phyloP scores from a whole-genome alignment of 2,797 vertebrate species.

The Glossophaga mutica region DNA sequence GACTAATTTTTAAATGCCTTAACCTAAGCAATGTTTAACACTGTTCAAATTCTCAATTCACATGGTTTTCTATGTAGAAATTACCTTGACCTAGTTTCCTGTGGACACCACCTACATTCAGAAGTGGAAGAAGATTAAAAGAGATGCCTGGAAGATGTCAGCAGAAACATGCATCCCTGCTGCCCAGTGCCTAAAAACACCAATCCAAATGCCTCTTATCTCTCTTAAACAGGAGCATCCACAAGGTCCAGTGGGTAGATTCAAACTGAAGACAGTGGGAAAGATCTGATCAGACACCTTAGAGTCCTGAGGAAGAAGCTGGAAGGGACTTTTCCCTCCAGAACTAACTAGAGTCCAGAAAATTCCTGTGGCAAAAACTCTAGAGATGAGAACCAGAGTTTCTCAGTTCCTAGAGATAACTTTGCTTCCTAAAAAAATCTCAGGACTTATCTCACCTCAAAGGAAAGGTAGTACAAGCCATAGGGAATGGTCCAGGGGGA shows the following conservation, averaged over 20 bases:
- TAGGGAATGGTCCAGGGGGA: neutral
- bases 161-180: neutral
- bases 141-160: constrained; percentile 1
- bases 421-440: constrained; percentile 18
- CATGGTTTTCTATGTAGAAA: neutral
- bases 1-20: constrained; percentile 35
- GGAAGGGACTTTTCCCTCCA: neutral
- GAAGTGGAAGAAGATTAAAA: neutral
- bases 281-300: neutral
- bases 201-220: neutral
- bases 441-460: neutral
- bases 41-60: neutral
- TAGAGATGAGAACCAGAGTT: neutral
- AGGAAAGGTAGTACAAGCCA: neutral
- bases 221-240: neutral
- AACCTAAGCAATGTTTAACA: constrained; percentile 28
- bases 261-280: neutral
- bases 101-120: neutral
- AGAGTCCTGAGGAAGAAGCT: neutral
- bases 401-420: neutral
- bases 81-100: neutral
- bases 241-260: neutral
- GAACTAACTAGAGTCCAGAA: neutral
- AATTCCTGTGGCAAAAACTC: neutral
- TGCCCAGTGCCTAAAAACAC: neutral